Percentiles rank a stretch among this genome's conserved stretches.
These are phyloP conservation scores for Ptychodera flava DNA, from an alignment of 35 echinoderm and acorn worm genomes.

Conservation along the genomic window DNA sequence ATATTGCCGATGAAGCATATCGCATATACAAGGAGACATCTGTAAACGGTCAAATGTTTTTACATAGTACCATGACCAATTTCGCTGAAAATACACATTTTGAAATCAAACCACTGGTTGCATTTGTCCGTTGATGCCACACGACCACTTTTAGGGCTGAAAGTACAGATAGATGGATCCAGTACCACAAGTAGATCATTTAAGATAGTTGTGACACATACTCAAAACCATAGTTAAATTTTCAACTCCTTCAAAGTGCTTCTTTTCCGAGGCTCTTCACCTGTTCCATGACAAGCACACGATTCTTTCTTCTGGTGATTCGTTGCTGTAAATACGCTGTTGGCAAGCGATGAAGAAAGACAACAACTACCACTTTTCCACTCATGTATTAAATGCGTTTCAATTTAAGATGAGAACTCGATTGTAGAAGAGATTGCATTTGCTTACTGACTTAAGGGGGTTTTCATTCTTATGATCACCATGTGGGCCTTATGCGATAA, in stretches of 20 bases:
- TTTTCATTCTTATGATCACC: not conserved
- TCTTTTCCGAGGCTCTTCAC: no score
- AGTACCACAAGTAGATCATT: no score
- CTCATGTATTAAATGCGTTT: not conserved
- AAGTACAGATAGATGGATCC: no score
- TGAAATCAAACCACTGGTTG: not conserved
- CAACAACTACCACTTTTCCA: not conserved
- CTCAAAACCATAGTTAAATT: not conserved
- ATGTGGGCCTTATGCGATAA: not conserved
- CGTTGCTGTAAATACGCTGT: not conserved
- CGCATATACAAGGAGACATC: not conserved
- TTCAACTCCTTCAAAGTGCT: no score
- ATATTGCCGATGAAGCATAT: not conserved
- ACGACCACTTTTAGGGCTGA: no score
- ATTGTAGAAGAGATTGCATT: not conserved
- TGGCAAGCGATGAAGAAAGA: not conserved
- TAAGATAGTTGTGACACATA: no score
- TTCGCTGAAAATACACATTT: not conserved
- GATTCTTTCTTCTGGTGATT: not conserved
- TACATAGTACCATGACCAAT: not conserved
- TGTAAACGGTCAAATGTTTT: not conserved
- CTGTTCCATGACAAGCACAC: not conserved
- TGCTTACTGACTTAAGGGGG: not conserved
- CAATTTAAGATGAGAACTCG: not conserved
- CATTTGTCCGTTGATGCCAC: not conserved